phyloP scores from a whole-genome alignment of 2,888 invertebrate species.

The Clostera curtula region DNA sequence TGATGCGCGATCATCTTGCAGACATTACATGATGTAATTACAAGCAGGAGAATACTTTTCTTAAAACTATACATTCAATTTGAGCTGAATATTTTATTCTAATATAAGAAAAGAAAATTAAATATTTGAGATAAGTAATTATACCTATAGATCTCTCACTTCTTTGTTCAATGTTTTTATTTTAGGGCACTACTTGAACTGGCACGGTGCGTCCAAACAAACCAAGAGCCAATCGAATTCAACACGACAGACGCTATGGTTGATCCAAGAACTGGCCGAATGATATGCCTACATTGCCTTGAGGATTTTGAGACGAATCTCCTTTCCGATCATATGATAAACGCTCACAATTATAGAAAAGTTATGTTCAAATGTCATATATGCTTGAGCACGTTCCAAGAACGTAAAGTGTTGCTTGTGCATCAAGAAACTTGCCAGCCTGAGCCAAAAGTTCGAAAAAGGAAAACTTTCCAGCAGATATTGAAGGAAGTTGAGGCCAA shows the following conservation, averaged over 20 bases:
- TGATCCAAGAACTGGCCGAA: slow-evolving; percentile 25
- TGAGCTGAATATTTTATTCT: no score
- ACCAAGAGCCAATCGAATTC: slow-evolving; percentile 31
- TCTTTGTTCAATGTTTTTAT: no score
- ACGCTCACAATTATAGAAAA: slow-evolving; percentile 26
- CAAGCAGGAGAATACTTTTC: no score
- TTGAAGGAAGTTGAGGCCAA: slow-evolving; percentile 20
- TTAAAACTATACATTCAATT: background rate
- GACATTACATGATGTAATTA: no score
- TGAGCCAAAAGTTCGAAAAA: slow-evolving; percentile 19
- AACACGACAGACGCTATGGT: slow-evolving; percentile 26
- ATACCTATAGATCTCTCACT: no score
- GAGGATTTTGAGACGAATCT: slow-evolving; percentile 23
- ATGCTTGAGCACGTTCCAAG: slow-evolving; percentile 25
- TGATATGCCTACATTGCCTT: slow-evolving; percentile 32
- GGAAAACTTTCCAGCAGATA: slow-evolving; percentile 26
- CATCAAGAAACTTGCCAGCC: slow-evolving; percentile 25
- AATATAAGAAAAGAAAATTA: no score
- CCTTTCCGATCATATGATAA: slow-evolving; percentile 30
- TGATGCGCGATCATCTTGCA: no score
- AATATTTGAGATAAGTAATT: no score
- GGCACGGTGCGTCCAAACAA: slow-evolving; percentile 27
- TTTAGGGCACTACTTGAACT: slow-evolving; percentile 30
- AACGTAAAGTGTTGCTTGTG: slow-evolving; percentile 12
- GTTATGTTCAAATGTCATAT: slow-evolving; percentile 28